Base-by-base conservation (phyloP, 2,113 vertebrate genomes). In the Boleophthalmus pectinirostris region DNA sequence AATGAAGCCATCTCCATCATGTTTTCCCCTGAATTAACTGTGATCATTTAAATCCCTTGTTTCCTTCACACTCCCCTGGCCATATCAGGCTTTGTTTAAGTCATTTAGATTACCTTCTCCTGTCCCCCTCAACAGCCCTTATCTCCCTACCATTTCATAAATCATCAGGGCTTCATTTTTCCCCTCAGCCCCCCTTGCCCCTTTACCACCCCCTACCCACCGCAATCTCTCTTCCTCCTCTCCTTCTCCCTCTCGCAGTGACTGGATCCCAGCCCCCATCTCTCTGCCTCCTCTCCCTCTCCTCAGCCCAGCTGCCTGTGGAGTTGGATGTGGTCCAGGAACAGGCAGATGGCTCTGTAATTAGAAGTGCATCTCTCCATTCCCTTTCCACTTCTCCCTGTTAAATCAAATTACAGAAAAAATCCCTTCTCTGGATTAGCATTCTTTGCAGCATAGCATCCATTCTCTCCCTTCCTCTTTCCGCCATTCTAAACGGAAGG, bases 381-480 rank as follows among this genome's bases (percentile, higher is more conserved):
- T 95, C 92, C 93, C 93, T 87, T 90, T 80, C 91, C 87, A 79
- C 92, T 93, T 95, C 95, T 94, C 85, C 88, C 92, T 86, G 93
- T 95, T 95, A 95, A 96, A 95, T 96, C 95, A 94, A 93, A 94
- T 95, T 96, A 96, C 92, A 94, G 94, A 91, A 93, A 93, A 95
- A 94, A 93, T 94, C 93, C 88, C 82, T 95, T 94, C 92, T 89
- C 93, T 87, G 92, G 91, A 93, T 95, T 94, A 93, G 90, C 73
- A 76, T 93, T 94, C 92, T 89, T 88, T 82, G 71, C 85, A 81
- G 89, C 86, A 73, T 89, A 88, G 87, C 87, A 89, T 88, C 84
- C 83, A 82, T 90, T 87, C 91, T 87, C 87, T 79, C 83, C 82
- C 77, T 81, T 87, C 63, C 74, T 82, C 73, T 85, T 70, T 85